These are phyloP conservation scores for Aphelocoma coerulescens DNA, from an alignment of 2,113 vertebrate genomes.

Conservation along the genomic window DNA sequence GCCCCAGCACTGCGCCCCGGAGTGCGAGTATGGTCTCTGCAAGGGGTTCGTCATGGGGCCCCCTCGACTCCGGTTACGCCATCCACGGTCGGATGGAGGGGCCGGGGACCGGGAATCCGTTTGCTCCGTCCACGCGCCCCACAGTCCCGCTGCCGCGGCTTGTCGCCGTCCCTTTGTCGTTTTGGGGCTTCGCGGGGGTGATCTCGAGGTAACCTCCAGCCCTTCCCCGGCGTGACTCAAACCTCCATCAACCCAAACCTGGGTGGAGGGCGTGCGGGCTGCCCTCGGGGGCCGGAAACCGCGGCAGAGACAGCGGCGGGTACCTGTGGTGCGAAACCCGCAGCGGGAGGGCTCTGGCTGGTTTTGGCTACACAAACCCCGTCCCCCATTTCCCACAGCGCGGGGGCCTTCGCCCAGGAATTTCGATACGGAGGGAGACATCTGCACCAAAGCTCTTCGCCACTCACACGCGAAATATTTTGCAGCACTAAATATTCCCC, in stretches of 20 bases:
- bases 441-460: neutral
- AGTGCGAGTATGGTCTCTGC: accelerated
- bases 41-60: accelerated
- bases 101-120: neutral
- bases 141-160: neutral
- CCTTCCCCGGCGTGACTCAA: accelerated
- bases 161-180: accelerated
- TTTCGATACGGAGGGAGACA: neutral
- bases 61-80: accelerated
- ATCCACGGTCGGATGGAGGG: neutral
- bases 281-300: neutral
- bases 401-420: neutral
- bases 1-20: accelerated
- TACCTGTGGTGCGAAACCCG: neutral
- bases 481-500: neutral
- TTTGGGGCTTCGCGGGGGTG: no score
- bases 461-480: neutral
- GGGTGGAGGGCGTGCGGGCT: neutral
- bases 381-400: no score
- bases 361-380: neutral
- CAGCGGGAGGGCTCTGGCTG: no score
- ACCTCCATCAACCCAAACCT: neutral
- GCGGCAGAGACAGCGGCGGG: accelerated
- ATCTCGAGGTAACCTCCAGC: accelerated
- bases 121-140: accelerated